Base-by-base conservation (phyloP, 2,888 invertebrate genomes). In the Heliconius hortense region DNA sequence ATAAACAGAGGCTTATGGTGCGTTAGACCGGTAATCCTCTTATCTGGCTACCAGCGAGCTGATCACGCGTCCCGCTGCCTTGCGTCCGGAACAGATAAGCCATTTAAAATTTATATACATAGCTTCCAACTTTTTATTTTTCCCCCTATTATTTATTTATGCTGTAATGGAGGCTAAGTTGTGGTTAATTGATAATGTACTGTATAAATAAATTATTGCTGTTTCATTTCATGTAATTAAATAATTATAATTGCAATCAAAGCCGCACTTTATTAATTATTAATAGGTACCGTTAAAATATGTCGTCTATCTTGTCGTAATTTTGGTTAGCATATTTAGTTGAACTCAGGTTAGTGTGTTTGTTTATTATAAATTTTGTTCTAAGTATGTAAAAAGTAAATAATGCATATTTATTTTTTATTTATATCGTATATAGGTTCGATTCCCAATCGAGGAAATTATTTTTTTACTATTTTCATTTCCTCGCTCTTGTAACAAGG, bases 21-120 rank as follows among this genome's bases (percentile, higher is more conserved):
- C 78, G 79, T 82, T 78, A 81, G 80, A 80, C 81, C 79, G 81
- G 79, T 89, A 89, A 90, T 88, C 88, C 88, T 82, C 87, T 89
- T 89, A 90, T 88, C 89, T 83, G 80, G 83, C 82, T 85, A 82
- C 82, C 85, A 84, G 81, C 81, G 80, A 82, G 82, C 82, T 84
- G 85, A 86, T 86, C 86, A 81, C 82, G 81, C 83, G 79, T 84
- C 85, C 86, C 84, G 83, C 81, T 82, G 82, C 82, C 83, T 82
- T 81, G 82, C 79, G 77, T 78, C 70, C 82, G 80, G 80, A 81
- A 82, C 82, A 82, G 84, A 85, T 85, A 85, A 84, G 82, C 83
- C 78, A 79, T 82, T 83, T 82, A 83, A 83, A 85, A 86, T 82
- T 82, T 85, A 82, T 83, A 83, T 35, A 35, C 35, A 35, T 80